These are phyloP conservation scores for Grallaria varia DNA, from an alignment of 2,113 vertebrate genomes.

Conservation along the genomic window DNA sequence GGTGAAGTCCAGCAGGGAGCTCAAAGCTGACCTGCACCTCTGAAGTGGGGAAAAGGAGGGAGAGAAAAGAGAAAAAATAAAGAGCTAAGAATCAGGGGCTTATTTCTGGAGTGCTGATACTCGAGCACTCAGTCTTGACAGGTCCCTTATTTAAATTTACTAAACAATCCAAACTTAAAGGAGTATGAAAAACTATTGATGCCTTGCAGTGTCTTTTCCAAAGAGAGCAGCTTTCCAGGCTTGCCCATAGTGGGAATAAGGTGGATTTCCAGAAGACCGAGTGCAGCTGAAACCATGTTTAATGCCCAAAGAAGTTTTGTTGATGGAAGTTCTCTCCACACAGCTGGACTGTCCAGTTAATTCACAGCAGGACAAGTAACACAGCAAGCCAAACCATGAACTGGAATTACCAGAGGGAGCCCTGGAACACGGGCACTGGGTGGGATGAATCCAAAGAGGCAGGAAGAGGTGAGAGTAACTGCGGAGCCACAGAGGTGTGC, in stretches of 20 bases:
- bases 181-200: neutral
- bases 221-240: neutral
- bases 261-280: neutral
- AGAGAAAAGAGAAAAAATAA: neutral
- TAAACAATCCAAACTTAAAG: neutral
- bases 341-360: neutral
- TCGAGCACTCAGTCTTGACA: neutral
- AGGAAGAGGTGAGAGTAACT: neutral
- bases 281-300: neutral
- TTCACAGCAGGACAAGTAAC: neutral
- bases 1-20: neutral
- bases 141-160: neutral
- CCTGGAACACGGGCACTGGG: neutral
- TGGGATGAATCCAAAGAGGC: neutral
- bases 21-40: neutral
- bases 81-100: neutral
- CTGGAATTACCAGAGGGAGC: neutral
- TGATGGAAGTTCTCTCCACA: neutral
- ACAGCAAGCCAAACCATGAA: neutral
- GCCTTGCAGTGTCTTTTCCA: neutral
- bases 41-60: neutral
- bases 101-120: neutral
- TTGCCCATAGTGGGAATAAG: neutral
- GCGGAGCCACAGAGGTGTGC: neutral
- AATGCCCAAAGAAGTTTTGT: neutral